Conservation (phyloP, 2,113 vertebrate species). For the Rhynchomys soricoides region DNA sequence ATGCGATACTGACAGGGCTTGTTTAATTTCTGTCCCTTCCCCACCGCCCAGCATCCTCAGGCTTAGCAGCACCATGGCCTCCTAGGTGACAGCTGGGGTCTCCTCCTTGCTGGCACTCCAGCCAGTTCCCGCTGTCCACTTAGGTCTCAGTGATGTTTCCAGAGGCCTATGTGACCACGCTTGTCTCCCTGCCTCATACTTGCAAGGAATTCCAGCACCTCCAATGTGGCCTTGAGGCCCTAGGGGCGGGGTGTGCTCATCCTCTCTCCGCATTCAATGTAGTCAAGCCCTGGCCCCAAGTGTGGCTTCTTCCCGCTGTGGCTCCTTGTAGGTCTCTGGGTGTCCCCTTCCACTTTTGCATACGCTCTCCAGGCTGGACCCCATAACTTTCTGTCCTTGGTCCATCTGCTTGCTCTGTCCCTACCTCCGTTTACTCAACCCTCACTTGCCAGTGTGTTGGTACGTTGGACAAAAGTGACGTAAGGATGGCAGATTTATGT, state of each 20-base stretch:
- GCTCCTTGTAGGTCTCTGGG: neutral
- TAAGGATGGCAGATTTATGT: neutral
- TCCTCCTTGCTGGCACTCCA: neutral
- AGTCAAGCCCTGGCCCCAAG: neutral
- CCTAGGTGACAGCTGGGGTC: neutral
- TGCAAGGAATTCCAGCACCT: neutral
- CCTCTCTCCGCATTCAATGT: neutral
- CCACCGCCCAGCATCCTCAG: too few species aligned
- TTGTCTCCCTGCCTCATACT: neutral
- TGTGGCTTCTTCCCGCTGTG: neutral
- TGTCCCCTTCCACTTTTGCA: neutral
- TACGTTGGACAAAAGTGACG: neutral
- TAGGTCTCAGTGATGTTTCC: neutral
- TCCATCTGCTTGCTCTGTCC: neutral
- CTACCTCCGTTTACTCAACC: neutral
- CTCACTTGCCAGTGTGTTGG: neutral
- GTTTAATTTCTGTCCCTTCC: neutral
- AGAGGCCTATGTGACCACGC: fast-evolving
- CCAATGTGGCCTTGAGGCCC: neutral
- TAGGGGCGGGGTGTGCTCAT: neutral
- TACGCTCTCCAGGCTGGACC: too few species aligned
- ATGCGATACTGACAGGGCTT: fast-evolving
- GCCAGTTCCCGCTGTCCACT: too few species aligned
- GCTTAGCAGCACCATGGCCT: neutral
- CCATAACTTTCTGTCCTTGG: neutral